phyloP scores from a whole-genome alignment of 2,113 vertebrate genomes.

The Paradisaea rubra region DNA sequence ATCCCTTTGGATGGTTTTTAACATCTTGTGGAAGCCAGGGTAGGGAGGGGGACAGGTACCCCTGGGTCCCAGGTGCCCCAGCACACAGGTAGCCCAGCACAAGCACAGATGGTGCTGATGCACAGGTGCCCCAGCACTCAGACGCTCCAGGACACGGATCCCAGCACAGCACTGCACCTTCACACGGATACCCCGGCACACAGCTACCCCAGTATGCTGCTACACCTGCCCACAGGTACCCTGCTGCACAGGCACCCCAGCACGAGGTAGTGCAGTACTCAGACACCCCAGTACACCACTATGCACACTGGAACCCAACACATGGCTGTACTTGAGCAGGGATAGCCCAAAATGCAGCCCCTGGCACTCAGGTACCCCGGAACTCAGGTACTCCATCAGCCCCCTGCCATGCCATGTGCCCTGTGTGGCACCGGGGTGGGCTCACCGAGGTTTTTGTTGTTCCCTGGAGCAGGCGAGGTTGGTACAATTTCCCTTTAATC shows the following conservation, averaged over 20 bases:
- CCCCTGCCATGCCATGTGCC: fast-evolving
- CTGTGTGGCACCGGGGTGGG: fast-evolving
- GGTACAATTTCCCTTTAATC: background rate
- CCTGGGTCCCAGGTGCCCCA: background rate
- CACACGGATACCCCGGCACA: no score
- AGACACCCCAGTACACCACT: background rate
- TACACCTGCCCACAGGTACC: no score
- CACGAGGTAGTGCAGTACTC: background rate
- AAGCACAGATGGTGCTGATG: background rate
- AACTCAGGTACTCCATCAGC: background rate
- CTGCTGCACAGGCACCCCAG: background rate
- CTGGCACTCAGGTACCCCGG: no score
- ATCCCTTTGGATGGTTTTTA: background rate
- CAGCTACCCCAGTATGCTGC: background rate
- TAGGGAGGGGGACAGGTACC: fast-evolving
- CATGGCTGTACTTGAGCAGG: background rate
- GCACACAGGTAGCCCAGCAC: background rate
- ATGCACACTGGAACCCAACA: fast-evolving
- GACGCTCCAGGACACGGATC: no score
- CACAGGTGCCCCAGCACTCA: background rate
- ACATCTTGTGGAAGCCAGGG: background rate
- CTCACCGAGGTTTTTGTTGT: fast-evolving
- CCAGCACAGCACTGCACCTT: background rate
- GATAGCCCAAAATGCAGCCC: background rate
- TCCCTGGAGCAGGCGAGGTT: background rate